phyloP scores from a whole-genome alignment of 1,140 invertebrate species.

The Amyelois transitella region DNA sequence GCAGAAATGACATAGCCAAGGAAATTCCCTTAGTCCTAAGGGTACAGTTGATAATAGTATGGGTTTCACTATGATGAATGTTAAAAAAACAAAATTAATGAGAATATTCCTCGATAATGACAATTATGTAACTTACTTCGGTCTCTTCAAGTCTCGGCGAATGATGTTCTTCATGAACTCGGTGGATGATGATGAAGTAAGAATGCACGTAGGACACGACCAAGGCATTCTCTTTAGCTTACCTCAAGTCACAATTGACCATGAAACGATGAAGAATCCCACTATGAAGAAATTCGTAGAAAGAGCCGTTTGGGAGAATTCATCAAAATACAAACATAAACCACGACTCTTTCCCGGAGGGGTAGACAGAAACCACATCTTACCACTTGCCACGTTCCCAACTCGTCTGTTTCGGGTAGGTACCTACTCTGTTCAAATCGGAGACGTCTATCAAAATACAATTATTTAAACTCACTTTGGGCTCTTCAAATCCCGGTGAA shows the following conservation, averaged over 20 bases:
- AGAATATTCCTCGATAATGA: too few relatives aligned
- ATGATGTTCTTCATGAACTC: slow-evolving; percentile 99
- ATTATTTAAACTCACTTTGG: slow-evolving; percentile 86
- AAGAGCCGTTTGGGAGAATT: slow-evolving; percentile 94
- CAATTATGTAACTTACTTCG: slow-evolving; percentile 83
- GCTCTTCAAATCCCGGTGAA: slow-evolving; percentile 97
- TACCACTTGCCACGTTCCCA: too few relatives aligned
- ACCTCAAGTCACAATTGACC: slow-evolving; percentile 88
- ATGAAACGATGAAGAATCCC: slow-evolving; percentile 85
- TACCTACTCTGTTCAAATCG: too few relatives aligned
- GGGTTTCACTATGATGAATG: too few relatives aligned
- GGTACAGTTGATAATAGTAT: too few relatives aligned
- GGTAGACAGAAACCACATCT: too few relatives aligned
- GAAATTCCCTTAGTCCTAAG: too few relatives aligned
- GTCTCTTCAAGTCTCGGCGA: slow-evolving; percentile 96
- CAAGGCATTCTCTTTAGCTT: slow-evolving; percentile 95
- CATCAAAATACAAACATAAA: slow-evolving; percentile 98
- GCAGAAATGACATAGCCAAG: too few relatives aligned
- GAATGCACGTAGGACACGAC: slow-evolving; percentile 98
- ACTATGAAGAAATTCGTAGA: slow-evolving; percentile 92
- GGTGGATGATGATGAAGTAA: too few relatives aligned
- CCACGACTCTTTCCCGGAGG: too few relatives aligned
- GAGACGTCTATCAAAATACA: background rate
- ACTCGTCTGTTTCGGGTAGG: too few relatives aligned
- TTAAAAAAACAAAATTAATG: too few relatives aligned